A percentile compares a stretch with the other conserved stretches of the same genome.
These are phyloP conservation scores for Manduca sexta DNA, from an alignment of 1,140 invertebrate species.

Conservation along the genomic window DNA sequence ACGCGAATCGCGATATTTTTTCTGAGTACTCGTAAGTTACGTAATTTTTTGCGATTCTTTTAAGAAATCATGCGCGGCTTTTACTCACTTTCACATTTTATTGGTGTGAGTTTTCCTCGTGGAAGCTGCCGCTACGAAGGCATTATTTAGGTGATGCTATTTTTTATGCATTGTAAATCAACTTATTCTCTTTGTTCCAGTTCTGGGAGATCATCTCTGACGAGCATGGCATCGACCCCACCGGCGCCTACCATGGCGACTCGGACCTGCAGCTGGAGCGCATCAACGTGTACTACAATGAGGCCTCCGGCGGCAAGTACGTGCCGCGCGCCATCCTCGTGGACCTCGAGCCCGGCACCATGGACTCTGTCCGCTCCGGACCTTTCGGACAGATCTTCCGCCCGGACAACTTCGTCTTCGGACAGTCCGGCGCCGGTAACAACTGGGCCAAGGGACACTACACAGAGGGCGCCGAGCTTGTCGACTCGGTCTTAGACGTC, in stretches of 20 bases:
- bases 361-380: conserved; percentile 93
- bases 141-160: too few species aligned
- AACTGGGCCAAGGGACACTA: conserved; percentile 96
- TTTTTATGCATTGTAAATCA: conserved; percentile 1
- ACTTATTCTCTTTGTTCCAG: conserved; percentile 72
- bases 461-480: conserved; percentile 84
- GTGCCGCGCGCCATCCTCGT: conserved; percentile 86
- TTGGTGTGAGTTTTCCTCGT: too few species aligned
- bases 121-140: too few species aligned
- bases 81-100: too few species aligned
- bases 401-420: conserved; percentile 93
- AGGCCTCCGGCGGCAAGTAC: conserved; percentile 91
- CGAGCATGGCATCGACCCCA: conserved; percentile 90
- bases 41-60: too few species aligned
- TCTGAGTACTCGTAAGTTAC: too few species aligned
- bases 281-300: conserved; percentile 94
- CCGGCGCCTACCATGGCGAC: conserved; percentile 86
- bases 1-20: too few species aligned
- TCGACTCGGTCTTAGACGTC: conserved; percentile 87
- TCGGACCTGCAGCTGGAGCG: conserved; percentile 89
- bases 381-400: conserved; percentile 89
- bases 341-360: conserved; percentile 91
- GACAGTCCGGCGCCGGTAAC: conserved; percentile 85
- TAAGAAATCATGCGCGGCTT: too few species aligned
- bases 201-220: conserved; percentile 97